Base-by-base conservation (phyloP, 2,113 vertebrate genomes). In the Holacanthus passer region DNA sequence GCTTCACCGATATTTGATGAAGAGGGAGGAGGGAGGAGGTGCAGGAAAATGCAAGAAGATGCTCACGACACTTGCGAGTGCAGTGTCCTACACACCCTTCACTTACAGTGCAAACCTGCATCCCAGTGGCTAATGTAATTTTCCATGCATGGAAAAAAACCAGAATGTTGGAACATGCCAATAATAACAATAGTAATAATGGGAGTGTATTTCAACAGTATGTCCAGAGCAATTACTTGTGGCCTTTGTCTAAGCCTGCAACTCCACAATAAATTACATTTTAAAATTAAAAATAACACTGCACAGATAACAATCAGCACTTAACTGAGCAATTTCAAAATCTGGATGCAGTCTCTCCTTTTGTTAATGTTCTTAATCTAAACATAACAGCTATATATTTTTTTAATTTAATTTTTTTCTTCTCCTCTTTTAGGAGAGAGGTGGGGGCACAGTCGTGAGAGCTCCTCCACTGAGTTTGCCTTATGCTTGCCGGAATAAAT, bases 401-500 rank as follows among this genome's bases (percentile, higher is more conserved):
- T 45, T 27, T 62, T 5, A n/a, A n/a, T n/a, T n/a, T n/a, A n/a
- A n/a, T n/a, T 37, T 29, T 45, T 17, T 22, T 58, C 56, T 63
- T 43, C 19, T 53, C 31, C 32, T 73, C 12, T 77, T 81, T 85
- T 84, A 74, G 65, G 74, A 50, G 89, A 83, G 82, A 85, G 78
- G 81, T 87, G 76, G 84, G 88, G 82, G 71, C 90, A 81, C 58
- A 88, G 88, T 88, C 74, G 86, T 89, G 88, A 91, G 90, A 92
- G 93, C 82, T 91, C 91, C 85, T 94, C 86, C 79, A 90, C 87
- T 92, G 90, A 89, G 86, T 95, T 94, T 92, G 92, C 93, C 93
- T 93, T 90, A 92, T 93, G 90, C 92, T 94, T 87, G 91, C 93
- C 85, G 92, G 92, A 94, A 94, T 94, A 96, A 95, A 96, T 94